Conservation (phyloP, 2,888 invertebrate species). For the Apamea epomidion region DNA sequence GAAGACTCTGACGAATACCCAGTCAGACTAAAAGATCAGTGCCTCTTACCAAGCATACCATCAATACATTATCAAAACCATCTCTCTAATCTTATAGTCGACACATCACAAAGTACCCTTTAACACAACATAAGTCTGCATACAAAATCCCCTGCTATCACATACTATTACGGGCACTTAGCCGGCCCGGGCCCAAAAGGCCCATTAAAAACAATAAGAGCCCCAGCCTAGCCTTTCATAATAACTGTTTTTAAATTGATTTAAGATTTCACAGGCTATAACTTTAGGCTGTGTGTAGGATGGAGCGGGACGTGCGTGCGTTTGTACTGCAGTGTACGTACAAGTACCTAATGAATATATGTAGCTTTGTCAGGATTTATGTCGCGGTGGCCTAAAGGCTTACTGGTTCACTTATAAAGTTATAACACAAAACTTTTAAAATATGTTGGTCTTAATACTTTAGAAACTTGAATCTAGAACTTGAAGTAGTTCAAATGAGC, state of each 20-base stretch:
- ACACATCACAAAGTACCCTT: constrained; percentile 27
- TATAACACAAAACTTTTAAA: background rate
- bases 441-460: background rate
- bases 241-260: constrained; percentile 83
- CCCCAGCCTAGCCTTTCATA: constrained; percentile 64
- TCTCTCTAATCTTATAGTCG: constrained; percentile 17
- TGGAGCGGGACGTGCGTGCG: constrained; percentile 15
- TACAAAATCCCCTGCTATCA: constrained; percentile 36
- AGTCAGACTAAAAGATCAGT: background rate
- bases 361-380: background rate
- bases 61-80: background rate
- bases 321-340: background rate
- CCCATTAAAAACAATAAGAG: constrained; percentile 75
- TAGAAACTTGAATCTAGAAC: background rate
- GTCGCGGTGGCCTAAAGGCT: background rate
- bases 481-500: background rate
- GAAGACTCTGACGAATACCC: background rate
- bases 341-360: background rate
- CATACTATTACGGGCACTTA: constrained; percentile 66
- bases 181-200: constrained; percentile 63
- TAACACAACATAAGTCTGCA: constrained; percentile 29
- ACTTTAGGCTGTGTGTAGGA: constrained; percentile 66
- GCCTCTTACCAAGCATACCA: background rate
- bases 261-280: constrained; percentile 83
- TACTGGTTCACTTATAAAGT: background rate